Percentiles rank a stretch among this genome's conserved stretches.
phyloP scores from a whole-genome alignment of 2,113 vertebrate genomes.

The Rhynchomys soricoides region DNA sequence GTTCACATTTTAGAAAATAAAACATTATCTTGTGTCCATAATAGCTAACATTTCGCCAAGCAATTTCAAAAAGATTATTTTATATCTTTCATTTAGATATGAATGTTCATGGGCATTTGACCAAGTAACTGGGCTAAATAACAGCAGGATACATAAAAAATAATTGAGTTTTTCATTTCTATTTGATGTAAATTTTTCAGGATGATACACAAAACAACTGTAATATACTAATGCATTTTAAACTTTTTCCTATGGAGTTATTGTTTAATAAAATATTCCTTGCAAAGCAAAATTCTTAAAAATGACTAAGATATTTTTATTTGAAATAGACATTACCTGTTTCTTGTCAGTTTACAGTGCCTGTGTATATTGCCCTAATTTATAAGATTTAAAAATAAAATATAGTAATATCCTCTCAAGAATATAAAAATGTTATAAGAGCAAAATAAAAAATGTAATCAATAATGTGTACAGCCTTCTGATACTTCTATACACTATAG shows the following conservation, averaged over 20 bases:
- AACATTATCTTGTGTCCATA: background rate
- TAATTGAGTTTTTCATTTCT: background rate
- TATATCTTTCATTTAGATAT: constrained; percentile 2
- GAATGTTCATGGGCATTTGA: background rate
- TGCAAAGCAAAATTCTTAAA: background rate
- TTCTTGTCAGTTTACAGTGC: constrained; percentile 29
- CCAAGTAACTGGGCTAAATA: constrained; percentile 37
- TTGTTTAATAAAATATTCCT: background rate
- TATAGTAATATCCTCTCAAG: background rate
- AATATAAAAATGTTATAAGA: constrained; percentile 42
- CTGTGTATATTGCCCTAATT: background rate
- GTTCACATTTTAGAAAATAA: constrained; percentile 8
- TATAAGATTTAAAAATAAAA: constrained; percentile 55
- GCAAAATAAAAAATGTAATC: background rate
- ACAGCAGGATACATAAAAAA: background rate
- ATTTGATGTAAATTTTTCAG: background rate
- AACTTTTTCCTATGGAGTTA: background rate
- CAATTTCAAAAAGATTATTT: constrained; percentile 3
- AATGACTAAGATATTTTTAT: background rate
- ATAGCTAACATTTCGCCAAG: constrained; percentile 18
- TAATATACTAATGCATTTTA: background rate
- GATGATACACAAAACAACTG: background rate
- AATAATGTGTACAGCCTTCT: background rate
- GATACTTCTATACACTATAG: background rate
- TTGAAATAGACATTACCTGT: background rate